Conservation (phyloP, 2,797 vertebrate species). For the Coluber constrictor region DNA sequence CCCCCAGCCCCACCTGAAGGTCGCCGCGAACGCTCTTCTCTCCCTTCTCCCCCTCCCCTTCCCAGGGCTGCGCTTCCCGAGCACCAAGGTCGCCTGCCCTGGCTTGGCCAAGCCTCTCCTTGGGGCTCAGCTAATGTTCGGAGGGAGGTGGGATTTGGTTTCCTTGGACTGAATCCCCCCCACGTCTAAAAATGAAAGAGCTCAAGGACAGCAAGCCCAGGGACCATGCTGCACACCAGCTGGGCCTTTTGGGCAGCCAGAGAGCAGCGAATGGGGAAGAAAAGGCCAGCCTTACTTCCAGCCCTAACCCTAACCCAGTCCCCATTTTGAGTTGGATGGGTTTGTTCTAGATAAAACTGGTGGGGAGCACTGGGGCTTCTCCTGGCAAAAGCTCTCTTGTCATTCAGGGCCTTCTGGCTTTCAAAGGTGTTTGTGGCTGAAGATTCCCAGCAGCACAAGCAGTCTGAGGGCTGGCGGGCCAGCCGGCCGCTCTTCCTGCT, state of each 20-base stretch:
- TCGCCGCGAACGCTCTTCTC: neutral
- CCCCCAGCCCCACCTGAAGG: neutral
- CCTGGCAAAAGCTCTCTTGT: neutral
- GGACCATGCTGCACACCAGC: neutral
- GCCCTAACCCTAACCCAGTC: neutral
- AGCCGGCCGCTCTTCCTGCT: neutral
- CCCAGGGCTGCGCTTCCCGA: neutral
- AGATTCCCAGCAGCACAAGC: neutral
- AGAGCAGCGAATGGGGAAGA: neutral
- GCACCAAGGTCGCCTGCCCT: neutral
- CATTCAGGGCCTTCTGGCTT: neutral
- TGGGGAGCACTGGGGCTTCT: neutral
- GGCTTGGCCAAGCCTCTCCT: no score
- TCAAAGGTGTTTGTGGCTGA: neutral
- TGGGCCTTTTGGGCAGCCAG: neutral
- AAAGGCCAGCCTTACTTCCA: neutral
- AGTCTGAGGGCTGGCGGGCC: neutral
- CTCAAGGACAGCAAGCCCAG: neutral
- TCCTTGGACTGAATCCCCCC: no score
- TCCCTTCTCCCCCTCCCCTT: neutral
- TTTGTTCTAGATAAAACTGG: neutral
- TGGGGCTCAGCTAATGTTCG: neutral
- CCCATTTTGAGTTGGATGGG: neutral
- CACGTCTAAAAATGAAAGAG: no score
- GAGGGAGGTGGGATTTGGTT: neutral